A percentile compares a stretch with the other conserved stretches of the same genome.
These are phyloP conservation scores for Ceryle rudis DNA, from an alignment of 2,797 vertebrate species.

Conservation along the genomic window DNA sequence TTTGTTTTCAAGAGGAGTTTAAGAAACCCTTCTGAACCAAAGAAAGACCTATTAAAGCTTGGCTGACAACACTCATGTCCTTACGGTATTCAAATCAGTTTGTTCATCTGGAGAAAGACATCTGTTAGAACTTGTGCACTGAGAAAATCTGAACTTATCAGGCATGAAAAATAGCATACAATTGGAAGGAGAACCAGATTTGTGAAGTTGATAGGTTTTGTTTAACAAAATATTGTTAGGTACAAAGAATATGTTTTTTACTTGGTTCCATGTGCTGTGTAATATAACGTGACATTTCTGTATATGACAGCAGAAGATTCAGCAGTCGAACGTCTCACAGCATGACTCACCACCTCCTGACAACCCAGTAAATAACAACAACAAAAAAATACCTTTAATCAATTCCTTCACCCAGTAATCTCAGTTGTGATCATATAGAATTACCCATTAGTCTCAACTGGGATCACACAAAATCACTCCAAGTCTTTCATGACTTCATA, in stretches of 20 bases:
- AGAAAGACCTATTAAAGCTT: neutral
- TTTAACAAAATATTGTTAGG: slow-evolving; percentile 10
- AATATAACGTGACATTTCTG: slow-evolving; percentile 3
- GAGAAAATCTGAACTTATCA: neutral
- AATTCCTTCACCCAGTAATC: slow-evolving; percentile 35
- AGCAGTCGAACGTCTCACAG: neutral
- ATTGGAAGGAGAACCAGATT: neutral
- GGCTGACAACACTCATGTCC: neutral
- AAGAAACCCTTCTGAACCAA: neutral
- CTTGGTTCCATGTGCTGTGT: neutral
- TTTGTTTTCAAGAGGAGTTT: neutral
- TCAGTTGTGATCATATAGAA: neutral
- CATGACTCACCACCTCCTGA: slow-evolving; percentile 57
- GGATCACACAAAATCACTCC: slow-evolving; percentile 27
- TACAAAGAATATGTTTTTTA: neutral
- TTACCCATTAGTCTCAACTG: slow-evolving; percentile 21
- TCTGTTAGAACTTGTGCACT: neutral
- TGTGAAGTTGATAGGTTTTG: slow-evolving; percentile 2
- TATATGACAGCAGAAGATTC: slow-evolving; percentile 34
- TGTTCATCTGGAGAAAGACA: slow-evolving; percentile 29
- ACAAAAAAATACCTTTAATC: slow-evolving; percentile 9
- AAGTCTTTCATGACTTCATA: slow-evolving; percentile 51
- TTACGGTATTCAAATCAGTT: neutral
- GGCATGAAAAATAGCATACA: neutral
- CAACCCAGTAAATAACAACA: slow-evolving; percentile 44